These are phyloP conservation scores for Pedicia rivosa DNA, from an alignment of 2,888 invertebrate species.

Conservation along the genomic window DNA sequence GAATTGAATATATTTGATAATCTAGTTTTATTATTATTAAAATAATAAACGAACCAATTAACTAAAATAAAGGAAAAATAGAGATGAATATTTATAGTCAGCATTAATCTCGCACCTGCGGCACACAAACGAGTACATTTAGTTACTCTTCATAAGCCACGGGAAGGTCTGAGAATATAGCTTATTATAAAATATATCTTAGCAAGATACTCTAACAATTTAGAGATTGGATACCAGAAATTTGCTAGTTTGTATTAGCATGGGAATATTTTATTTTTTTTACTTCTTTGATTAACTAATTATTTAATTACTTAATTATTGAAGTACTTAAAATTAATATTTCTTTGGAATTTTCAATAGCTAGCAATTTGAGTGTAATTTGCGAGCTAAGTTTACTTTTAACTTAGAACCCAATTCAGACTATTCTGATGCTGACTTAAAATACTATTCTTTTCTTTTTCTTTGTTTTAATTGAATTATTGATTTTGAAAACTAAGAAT, in stretches of 20 bases:
- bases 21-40: too few relatives aligned
- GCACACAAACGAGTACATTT: slow-evolving; percentile 8
- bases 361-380: slow-evolving; percentile 9
- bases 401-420: slow-evolving; percentile 10
- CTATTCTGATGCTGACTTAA: slow-evolving; percentile 8
- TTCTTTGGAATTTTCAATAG: slow-evolving; percentile 7
- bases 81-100: slow-evolving; percentile 5
- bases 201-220: slow-evolving; percentile 7
- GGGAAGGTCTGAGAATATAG: slow-evolving; percentile 9
- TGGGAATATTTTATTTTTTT: background rate
- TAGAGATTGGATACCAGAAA: slow-evolving; percentile 9
- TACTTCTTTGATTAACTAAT: too few relatives aligned
- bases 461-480: too few relatives aligned
- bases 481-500: too few relatives aligned
- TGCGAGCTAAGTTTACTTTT: slow-evolving; percentile 8
- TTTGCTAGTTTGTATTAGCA: background rate
- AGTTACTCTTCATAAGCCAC: slow-evolving; percentile 4
- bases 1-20: too few relatives aligned
- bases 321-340: too few relatives aligned
- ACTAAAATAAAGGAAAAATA: too few relatives aligned
- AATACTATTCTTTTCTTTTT: too few relatives aligned
- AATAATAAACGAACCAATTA: too few relatives aligned
- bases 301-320: too few relatives aligned
- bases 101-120: slow-evolving; percentile 10
- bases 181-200: slow-evolving; percentile 3